Conservation (phyloP, 2,797 vertebrate genomes). For the Aphelocoma californica region DNA sequence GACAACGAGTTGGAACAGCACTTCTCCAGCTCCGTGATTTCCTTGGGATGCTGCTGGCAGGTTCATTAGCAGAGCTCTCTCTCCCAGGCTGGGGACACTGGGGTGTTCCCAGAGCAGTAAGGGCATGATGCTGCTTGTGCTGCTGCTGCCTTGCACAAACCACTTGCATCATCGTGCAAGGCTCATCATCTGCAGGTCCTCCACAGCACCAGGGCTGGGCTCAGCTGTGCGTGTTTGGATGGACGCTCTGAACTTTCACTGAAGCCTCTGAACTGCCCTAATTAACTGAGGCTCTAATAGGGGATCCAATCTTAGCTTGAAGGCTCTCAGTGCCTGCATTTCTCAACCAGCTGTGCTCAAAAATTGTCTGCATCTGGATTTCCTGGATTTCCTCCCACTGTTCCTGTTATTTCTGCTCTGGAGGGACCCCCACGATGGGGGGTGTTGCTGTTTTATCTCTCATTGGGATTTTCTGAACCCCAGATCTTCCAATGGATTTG, state of each 20-base stretch:
- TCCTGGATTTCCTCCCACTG: not conserved
- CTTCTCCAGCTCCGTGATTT: not conserved
- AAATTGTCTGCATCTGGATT: not conserved
- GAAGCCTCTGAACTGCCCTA: not conserved
- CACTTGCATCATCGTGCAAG: not conserved
- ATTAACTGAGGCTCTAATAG: not conserved
- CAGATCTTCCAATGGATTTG: not conserved
- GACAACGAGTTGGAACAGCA: not conserved
- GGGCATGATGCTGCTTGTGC: conserved; percentile 51
- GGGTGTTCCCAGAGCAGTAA: conserved; percentile 2
- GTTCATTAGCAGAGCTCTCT: not conserved
- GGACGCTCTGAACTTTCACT: conserved; percentile 15
- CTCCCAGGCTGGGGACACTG: conserved; percentile 25
- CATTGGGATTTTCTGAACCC: not conserved
- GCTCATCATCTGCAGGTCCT: not conserved
- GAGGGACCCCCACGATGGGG: not conserved
- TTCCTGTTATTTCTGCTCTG: not conserved
- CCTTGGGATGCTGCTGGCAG: not conserved
- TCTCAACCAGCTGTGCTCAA: not conserved
- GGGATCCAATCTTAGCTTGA: not conserved
- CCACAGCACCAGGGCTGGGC: not conserved
- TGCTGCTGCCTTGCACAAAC: conserved; percentile 43
- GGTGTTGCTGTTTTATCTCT: not conserved
- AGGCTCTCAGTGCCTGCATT: not conserved
- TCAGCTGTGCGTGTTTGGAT: not conserved